Base-by-base conservation (phyloP, 2,888 invertebrate species). In the Helleia helle region DNA sequence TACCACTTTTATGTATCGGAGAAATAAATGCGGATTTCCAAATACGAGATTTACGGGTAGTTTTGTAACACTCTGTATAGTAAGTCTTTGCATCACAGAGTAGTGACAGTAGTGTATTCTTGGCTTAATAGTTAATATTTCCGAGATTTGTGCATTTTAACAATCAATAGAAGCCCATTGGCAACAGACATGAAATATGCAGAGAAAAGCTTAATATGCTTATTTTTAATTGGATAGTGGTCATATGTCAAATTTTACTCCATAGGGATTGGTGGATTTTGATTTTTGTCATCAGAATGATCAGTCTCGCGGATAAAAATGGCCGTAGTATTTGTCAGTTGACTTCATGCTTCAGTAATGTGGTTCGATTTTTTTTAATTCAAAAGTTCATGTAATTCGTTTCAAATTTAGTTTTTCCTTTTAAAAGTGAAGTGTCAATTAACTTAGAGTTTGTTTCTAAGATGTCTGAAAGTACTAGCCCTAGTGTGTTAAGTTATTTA, bases 401-500 rank as follows among this genome's bases (percentile, higher is more conserved):
- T 49, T 49, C 57, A 57, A 49, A 50, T 52, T 51, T 34, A 26
- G 44, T 38, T 42, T 54, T 57, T 46, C 50, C 44, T 40, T 40
- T 30, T 39, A 36, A 49, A 47, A 56, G 49, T 51, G 36, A 41
- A 34, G 43, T 48, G 36, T 37, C 41, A 38, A 41, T 38, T 30
- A 36, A 31, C 38, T 40, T 28, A 28, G 29, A 36, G 31, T 47
- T 41, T 40, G 36, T 44, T 38, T 42, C 42, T 48, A 49, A 56
- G 51, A 84, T 84, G 84, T 79, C 83, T 50, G 75, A 83, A 56
- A 70, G 71, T 55, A 73, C 71, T 55, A 88, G 87, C 59, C 87
- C 88, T 37, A 88, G 85, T 65, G 75, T 88, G 55, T 72, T 89
- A 61, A 88, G 87, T 68, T 87, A 89, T 71, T 77, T 91, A 53